phyloP scores from a whole-genome alignment of 2,888 invertebrate genomes.

The Pyrgus malvae region DNA sequence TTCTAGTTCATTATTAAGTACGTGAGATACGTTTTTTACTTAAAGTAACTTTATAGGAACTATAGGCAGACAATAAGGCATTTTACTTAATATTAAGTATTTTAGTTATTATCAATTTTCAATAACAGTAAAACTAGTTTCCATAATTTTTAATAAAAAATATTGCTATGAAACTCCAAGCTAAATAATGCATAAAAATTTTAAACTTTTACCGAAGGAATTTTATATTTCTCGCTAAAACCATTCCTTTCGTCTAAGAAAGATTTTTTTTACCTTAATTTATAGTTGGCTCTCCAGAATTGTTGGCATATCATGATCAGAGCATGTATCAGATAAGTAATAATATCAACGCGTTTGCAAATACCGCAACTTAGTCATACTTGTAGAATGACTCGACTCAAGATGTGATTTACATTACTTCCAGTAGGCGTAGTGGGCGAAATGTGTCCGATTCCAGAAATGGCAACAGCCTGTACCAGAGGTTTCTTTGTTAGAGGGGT shows the following conservation, averaged over 20 bases:
- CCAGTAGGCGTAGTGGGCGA: conserved; percentile 57
- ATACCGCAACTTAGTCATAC: conserved; percentile 48
- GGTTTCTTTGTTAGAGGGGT: conserved; percentile 51
- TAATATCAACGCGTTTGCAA: conserved; percentile 19
- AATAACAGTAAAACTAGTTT: no score
- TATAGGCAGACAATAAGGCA: no score
- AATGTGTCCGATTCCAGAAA: conserved; percentile 61
- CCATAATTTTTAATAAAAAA: no score
- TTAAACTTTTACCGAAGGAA: no score
- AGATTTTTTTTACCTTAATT: not conserved
- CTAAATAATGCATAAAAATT: no score
- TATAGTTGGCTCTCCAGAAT: not conserved
- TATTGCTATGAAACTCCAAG: no score
- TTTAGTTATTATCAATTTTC: no score
- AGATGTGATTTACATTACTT: conserved; percentile 64
- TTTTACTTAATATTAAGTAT: no score
- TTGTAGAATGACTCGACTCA: conserved; percentile 45
- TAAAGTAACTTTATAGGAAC: no score
- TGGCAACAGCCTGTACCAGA: conserved; percentile 58
- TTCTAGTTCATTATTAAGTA: no score
- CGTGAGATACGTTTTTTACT: no score
- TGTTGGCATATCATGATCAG: conserved; percentile 31
- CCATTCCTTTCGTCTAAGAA: not conserved
- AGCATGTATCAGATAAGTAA: conserved; percentile 18
- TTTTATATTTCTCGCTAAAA: no score